Evolutionary conservation across 35 echinoderm and acorn worm species (phyloP).

Genomic region (Lytechinus pictus): DNA sequence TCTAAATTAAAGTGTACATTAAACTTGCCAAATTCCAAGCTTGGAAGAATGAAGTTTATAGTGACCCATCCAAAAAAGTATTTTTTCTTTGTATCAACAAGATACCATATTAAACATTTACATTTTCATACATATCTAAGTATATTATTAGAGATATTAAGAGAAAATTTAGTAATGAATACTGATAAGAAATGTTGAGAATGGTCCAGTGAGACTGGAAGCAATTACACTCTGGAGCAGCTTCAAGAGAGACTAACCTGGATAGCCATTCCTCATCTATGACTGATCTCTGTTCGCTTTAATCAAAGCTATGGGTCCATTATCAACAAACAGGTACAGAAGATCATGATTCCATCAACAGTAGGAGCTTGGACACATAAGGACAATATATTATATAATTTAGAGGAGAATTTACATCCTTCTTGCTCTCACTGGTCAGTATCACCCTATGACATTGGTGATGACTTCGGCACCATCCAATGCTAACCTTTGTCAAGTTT

Average conservation of each 20-base stretch:
- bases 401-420: too few relatives aligned
- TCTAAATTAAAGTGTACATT: too few relatives aligned
- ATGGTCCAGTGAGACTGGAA: neutral
- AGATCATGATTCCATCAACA: neutral
- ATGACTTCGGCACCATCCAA: neutral
- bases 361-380: too few relatives aligned
- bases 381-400: too few relatives aligned
- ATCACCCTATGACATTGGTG: neutral
- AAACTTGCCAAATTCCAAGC: too few relatives aligned
- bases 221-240: neutral
- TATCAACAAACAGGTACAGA: neutral
- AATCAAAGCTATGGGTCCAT: neutral
- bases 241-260: neutral
- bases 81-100: too few relatives aligned
- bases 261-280: neutral
- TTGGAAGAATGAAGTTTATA: too few relatives aligned
- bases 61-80: too few relatives aligned
- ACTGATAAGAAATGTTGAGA: neutral
- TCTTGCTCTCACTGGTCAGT: too few relatives aligned
- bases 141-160: too few relatives aligned
- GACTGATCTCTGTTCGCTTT: neutral
- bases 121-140: too few relatives aligned
- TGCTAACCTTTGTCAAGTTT: neutral
- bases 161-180: neutral
- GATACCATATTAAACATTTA: too few relatives aligned